Evolutionary conservation across 2,888 invertebrate genomes (phyloP).

Genomic region (Andrena camellia): DNA sequence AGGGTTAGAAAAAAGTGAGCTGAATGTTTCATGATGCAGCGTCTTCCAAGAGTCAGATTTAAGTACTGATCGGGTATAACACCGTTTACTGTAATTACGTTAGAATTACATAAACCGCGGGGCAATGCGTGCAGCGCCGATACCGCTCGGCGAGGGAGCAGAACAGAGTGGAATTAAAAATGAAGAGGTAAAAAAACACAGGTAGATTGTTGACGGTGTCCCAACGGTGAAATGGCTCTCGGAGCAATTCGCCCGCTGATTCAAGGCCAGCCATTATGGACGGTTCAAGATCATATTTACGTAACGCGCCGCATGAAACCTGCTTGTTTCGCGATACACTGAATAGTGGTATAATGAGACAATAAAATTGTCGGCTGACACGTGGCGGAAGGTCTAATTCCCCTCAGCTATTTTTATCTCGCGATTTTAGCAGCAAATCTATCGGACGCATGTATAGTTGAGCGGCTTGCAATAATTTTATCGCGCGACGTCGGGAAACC

Average conservation of each 20-base stretch:
- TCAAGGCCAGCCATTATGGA: slow-evolving; percentile 11
- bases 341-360: neutral
- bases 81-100: too few species aligned
- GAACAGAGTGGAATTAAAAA: neutral
- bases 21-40: too few species aligned
- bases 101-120: too few species aligned
- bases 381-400: neutral
- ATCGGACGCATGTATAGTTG: too few species aligned
- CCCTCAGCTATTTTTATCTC: too few species aligned
- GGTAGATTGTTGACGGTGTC: neutral
- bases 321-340: neutral
- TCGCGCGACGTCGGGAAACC: too few species aligned
- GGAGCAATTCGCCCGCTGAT: neutral
- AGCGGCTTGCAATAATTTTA: too few species aligned
- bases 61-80: too few species aligned
- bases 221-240: neutral
- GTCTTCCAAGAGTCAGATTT: too few species aligned
- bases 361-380: neutral
- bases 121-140: too few species aligned
- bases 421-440: too few species aligned
- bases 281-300: slow-evolving; percentile 4
- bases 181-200: neutral
- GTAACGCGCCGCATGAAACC: neutral
- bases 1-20: too few species aligned
- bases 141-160: neutral